Evolutionary conservation across 2,888 invertebrate species (phyloP), one percentile per base, ranked within the genome.

Genomic region (Gasteruption jaculator): DNA sequence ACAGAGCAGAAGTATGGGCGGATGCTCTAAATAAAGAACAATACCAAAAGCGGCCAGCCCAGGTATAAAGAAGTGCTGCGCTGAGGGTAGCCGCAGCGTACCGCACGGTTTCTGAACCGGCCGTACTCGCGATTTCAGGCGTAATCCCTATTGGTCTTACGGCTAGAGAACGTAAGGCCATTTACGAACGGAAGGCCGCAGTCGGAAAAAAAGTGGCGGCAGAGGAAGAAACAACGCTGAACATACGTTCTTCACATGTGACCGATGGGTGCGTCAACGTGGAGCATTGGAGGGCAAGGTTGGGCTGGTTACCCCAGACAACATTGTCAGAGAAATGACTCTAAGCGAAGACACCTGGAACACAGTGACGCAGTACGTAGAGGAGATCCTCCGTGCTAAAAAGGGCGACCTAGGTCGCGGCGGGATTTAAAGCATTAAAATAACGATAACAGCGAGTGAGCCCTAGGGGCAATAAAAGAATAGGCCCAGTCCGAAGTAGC

Each of bases 1-100:
- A 52, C 26, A 52, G 50, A 6, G 48, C 48, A 24, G 47, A 50
- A 29, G 22, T 56, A 5, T 49, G 48, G 50, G 46, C 39, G 4
- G 45, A 44, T n/a, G 33, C 41, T 25, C 35, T 56, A 2, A 5
- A 37, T 29, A 41, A 15, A 7, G 44, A 46, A 11, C 45, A 42
- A 21, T 49, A 50, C 34, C 20, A 50, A 4, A 40, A 48, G n/a
- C 36, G 38, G 22, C 45, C 56, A 33, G 40, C 42, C 1, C 22
- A 32, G 12, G 49, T 39, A 12, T 50, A 57, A 27, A 26, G 53
- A 16, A 14, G 38, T 10, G 25, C 37, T 20, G 50, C 49, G 10
- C 32, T 53, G 6, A 20, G 49, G 36, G 34, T 43, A 11, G 37
- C 47, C 10, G 46, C 50, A 26, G 41, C 52, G 4, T 55, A 52